Evolutionary conservation across 2,888 invertebrate species (phyloP).

Genomic region (Scaptomyza tumidula): DNA sequence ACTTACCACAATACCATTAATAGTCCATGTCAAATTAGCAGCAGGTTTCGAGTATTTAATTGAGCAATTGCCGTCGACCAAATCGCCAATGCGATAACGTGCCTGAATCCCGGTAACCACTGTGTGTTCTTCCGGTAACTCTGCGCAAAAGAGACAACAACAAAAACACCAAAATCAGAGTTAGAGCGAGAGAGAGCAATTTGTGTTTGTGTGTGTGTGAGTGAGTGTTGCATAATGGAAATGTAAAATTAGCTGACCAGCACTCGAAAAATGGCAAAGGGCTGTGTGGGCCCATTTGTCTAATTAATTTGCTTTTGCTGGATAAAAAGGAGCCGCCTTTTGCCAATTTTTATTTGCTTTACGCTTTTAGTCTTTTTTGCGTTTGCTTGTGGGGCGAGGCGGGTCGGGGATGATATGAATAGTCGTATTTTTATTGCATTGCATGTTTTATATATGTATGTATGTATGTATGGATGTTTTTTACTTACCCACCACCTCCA

Average conservation of each 20-base stretch:
- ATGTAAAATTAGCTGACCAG: conserved; percentile 68
- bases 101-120: conserved; percentile 86
- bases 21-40: conserved; percentile 87
- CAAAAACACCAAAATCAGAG: conserved; percentile 5
- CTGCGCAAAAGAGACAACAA: conserved; percentile 69
- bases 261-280: conserved; percentile 51
- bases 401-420: not conserved
- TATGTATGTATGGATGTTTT: conserved; percentile 4
- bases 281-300: conserved; percentile 72
- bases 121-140: conserved; percentile 86
- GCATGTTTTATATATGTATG: not conserved
- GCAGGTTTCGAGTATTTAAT: conserved; percentile 86
- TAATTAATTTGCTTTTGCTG: conserved; percentile 81
- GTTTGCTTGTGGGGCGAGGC: not conserved
- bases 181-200: conserved; percentile 8
- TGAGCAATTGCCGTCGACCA: conserved; percentile 86
- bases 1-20: conserved; percentile 86
- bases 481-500: conserved; percentile 85
- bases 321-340: conserved; percentile 38
- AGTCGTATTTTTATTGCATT: not conserved
- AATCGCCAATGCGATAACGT: conserved; percentile 86
- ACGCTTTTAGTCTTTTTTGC: not conserved
- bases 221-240: conserved; percentile 48
- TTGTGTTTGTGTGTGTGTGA: conserved; percentile 2
- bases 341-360: conserved; percentile 28